Percentiles rank a stretch among this genome's conserved stretches.
Evolutionary conservation across 2,888 invertebrate genomes (phyloP).

Genomic region (Xestia xanthographa): DNA sequence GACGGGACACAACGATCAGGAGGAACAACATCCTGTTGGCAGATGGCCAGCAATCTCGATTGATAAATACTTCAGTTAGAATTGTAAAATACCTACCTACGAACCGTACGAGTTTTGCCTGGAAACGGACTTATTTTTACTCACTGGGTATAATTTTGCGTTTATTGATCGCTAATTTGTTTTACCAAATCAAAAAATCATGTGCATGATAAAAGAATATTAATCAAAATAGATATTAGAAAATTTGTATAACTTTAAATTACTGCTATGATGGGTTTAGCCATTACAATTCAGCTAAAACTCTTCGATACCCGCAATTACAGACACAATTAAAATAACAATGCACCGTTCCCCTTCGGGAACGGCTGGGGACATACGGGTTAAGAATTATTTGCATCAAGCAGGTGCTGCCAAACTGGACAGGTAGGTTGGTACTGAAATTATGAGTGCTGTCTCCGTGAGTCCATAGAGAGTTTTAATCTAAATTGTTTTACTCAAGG

Average conservation of each 20-base stretch:
- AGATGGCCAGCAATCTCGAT: conserved; percentile 73
- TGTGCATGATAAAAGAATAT: neutral
- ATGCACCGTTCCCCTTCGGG: too few relatives aligned
- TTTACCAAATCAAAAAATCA: neutral
- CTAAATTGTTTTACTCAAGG: neutral
- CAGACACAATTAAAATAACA: too few relatives aligned
- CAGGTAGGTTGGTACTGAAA: too few relatives aligned
- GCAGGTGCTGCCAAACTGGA: too few relatives aligned
- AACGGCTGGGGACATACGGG: too few relatives aligned
- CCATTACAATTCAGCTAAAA: neutral
- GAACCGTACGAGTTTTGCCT: conserved; percentile 26
- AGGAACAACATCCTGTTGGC: conserved; percentile 84
- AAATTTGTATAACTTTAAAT: neutral
- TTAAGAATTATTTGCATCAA: too few relatives aligned
- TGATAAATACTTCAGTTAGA: conserved; percentile 65
- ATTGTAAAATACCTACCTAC: conserved; percentile 37
- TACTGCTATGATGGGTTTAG: neutral
- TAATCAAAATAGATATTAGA: too few relatives aligned
- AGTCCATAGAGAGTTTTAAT: neutral
- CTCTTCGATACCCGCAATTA: too few relatives aligned
- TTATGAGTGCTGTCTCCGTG: neutral
- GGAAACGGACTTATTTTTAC: conserved; percentile 26
- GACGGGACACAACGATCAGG: conserved; percentile 74
- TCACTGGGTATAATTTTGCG: neutral
- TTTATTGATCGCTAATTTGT: conserved; percentile 5